phyloP scores from a whole-genome alignment of 2,797 vertebrate species.

The Brachyrhaphis roseni region DNA sequence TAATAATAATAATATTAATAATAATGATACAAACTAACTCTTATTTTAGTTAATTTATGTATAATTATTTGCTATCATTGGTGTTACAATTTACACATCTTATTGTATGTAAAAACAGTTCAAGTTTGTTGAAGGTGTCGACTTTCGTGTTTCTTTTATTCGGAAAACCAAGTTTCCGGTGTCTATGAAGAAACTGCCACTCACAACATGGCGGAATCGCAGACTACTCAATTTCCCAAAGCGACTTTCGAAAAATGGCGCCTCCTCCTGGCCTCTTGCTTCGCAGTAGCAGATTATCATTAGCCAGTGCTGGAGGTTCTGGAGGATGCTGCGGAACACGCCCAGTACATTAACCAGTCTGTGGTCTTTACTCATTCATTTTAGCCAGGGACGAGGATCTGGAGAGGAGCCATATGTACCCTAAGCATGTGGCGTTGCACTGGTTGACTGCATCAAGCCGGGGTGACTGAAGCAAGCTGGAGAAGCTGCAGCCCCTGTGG shows the following conservation, averaged over 20 bases:
- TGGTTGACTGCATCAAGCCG: conserved; percentile 46
- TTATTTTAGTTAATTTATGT: neutral
- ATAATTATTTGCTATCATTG: neutral
- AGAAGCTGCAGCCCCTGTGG: conserved; percentile 27
- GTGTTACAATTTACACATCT: neutral
- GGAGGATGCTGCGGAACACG: conserved; percentile 55
- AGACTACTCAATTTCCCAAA: conserved; percentile 51
- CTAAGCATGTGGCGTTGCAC: conserved; percentile 53
- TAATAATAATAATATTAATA: neutral
- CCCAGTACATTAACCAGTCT: conserved; percentile 15
- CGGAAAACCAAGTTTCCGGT: neutral
- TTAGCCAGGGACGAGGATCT: conserved; percentile 5
- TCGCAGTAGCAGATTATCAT: conserved; percentile 46
- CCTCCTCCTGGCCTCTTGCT: conserved; percentile 20
- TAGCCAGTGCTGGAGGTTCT: conserved; percentile 24
- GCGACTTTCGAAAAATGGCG: conserved; percentile 21
- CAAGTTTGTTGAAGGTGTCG: neutral
- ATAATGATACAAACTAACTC: neutral
- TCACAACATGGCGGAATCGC: neutral
- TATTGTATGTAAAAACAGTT: neutral
- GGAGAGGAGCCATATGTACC: neutral
- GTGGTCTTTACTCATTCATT: conserved; percentile 10
- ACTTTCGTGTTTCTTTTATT: neutral
- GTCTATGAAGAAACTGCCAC: neutral
- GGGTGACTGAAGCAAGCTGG: conserved; percentile 48